Conservation (phyloP, 2,113 vertebrate genomes). For the Toxotes jaculatrix region DNA sequence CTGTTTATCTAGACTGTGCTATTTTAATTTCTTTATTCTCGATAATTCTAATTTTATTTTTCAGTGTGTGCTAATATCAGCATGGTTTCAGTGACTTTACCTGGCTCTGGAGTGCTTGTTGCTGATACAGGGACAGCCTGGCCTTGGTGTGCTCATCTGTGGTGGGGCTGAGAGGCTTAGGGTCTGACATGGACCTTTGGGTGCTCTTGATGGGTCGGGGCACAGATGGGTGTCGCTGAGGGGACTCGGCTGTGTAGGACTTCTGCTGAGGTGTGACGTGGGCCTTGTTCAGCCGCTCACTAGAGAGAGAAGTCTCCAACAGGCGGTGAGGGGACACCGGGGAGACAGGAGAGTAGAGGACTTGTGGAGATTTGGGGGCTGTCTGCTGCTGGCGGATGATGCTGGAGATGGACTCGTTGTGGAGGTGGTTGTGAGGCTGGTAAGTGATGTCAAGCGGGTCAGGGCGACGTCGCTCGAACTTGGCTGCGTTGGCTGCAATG, state of each 20-base stretch:
- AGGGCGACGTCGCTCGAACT: slow-evolving; percentile 93
- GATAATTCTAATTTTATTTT: slow-evolving; percentile 1
- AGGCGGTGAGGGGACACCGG: slow-evolving; percentile 95
- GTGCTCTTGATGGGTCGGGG: slow-evolving; percentile 96
- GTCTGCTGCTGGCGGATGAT: slow-evolving; percentile 89
- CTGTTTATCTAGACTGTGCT: background rate
- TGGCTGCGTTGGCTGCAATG: slow-evolving; percentile 82
- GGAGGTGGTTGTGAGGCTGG: slow-evolving; percentile 91
- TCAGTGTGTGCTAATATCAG: background rate
- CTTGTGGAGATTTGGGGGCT: slow-evolving; percentile 94
- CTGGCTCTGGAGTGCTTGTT: slow-evolving; percentile 93
- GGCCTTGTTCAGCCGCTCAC: slow-evolving; percentile 95
- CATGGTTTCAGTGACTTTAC: slow-evolving; percentile 81
- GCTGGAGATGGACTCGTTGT: slow-evolving; percentile 92
- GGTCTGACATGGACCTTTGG: slow-evolving; percentile 97
- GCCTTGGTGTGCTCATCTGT: slow-evolving; percentile 94
- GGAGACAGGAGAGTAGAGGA: slow-evolving; percentile 97
- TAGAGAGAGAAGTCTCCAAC: slow-evolving; percentile 92
- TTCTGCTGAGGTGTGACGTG: slow-evolving; percentile 98
- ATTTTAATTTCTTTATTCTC: background rate
- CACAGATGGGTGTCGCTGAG: slow-evolving; percentile 92
- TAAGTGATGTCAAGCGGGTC: slow-evolving; percentile 97
- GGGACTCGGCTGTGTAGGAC: slow-evolving; percentile 91
- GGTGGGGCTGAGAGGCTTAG: slow-evolving; percentile 97
- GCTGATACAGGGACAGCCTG: slow-evolving; percentile 94